Base-by-base conservation (phyloP, 2,888 invertebrate species). In the Ophion costatus region DNA sequence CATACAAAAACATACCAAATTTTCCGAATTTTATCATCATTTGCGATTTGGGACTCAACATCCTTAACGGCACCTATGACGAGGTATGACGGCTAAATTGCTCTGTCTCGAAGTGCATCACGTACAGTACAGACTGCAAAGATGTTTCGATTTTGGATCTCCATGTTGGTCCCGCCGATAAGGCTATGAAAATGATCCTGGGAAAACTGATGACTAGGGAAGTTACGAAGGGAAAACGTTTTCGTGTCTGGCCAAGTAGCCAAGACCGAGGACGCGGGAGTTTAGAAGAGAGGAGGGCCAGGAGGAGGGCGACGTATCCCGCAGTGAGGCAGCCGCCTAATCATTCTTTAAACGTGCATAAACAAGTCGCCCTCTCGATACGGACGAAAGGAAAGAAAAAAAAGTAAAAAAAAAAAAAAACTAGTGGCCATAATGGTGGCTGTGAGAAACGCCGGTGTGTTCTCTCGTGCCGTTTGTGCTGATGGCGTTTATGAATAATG, bases 331-430 rank as follows among this genome's bases (percentile, higher is more conserved):
- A 89, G 90, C 91, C 91, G 93, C 92, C 93, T 93, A 93, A 93
- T 93, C 93, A 93, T 93, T 93, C 93, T 93, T 93, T 93, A 93
- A 93, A 93, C 91, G 93, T 90, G 92, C 92, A 93, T 93, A 93
- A 93, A 93, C 93, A 92, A 93, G 92, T 92, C 91, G 86, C 90
- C 89, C 85, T 86, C 87, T 86, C 83, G 85, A 86, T 86, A 81
- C 66, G 63, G 22, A 69, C 22, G 66, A 73, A 80, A 76, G 71
- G 76, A 83, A 80, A 63, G 24, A 33, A 24, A 64, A 33, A 79
- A 14, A 57, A 22, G 33, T 22, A 57, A 38, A 70, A 14, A 57
- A 29, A 45, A 77, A 70, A 57, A 67, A 79, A 79, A 20, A 80
- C 80, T 74, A 80, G 80, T 80, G 80, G 80, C 80, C 67, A 74